phyloP scores from a whole-genome alignment of 35 echinoderm and acorn worm species.

The Diadema setosum region DNA sequence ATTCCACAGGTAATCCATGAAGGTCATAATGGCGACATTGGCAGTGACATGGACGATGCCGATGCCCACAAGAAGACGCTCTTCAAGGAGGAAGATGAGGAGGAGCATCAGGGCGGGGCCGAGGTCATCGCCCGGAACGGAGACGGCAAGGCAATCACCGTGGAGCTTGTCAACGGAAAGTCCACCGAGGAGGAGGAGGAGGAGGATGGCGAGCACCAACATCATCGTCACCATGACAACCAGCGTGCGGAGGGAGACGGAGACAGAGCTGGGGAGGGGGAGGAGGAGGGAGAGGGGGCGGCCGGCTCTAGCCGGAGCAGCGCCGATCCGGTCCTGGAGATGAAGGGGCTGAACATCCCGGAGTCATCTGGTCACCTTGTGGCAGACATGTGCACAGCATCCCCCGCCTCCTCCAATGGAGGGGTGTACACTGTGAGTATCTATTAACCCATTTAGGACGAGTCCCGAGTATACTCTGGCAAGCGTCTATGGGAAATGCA shows the following conservation, averaged over 20 bases:
- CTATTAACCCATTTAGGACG: too few species aligned
- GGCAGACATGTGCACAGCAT: constrained; percentile 64
- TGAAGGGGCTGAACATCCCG: constrained; percentile 56
- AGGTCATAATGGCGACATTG: neutral
- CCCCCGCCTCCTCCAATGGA: constrained; percentile 92
- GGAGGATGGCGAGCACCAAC: neutral
- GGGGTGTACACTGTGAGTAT: constrained; percentile 87
- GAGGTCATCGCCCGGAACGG: constrained; percentile 34
- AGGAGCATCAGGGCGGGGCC: neutral
- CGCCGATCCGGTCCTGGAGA: constrained; percentile 1
- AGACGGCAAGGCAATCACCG: constrained; percentile 22
- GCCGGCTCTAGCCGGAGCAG: neutral
- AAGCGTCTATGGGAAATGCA: too few species aligned
- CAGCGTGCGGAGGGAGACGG: neutral
- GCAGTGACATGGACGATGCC: neutral
- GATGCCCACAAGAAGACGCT: neutral
- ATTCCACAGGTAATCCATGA: neutral
- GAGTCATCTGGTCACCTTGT: constrained; percentile 49
- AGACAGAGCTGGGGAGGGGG: neutral
- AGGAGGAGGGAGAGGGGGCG: constrained; percentile 12
- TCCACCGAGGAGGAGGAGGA: neutral
- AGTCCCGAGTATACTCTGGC: too few species aligned
- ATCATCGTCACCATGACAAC: too few species aligned
- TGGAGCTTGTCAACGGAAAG: constrained; percentile 34
- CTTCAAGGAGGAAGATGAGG: neutral